Base-by-base conservation (phyloP, 2,888 invertebrate species). In the Aplocera efformata region DNA sequence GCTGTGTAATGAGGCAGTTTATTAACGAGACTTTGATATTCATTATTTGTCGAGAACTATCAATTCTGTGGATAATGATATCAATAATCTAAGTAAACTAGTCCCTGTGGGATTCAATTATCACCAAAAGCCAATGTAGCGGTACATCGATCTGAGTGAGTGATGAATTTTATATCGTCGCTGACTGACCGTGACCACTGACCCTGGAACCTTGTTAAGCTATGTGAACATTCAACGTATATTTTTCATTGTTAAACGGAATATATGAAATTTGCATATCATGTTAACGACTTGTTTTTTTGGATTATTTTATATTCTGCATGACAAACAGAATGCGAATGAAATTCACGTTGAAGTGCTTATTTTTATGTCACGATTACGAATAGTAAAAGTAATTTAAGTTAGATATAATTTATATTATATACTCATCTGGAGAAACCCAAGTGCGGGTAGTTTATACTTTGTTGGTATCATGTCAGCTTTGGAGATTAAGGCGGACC, bases 261-360 rank as follows among this genome's bases (percentile, higher is more conserved):
- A 45, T 44, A 41, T 49, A 42, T 37, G 41, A 41, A 34, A 36
- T 45, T 40, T 45, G 36, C 32, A 40, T 45, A 37, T 40, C 28
- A 35, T 38, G 43, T 27, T 31, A 30, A 26, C 8, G 30, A 29
- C 10, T 28, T 26, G 17, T 32, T 44, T 50, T 46, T 41, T n/a
- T n/a, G n/a, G n/a, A n/a, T n/a, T 38, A 43, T 40, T 31, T 24
- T 25, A 44, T 48, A 35, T 42, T 37, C 40, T 28, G 42, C 32
- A 42, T 40, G 42, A 42, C 41, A 46, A 48, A 42, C 32, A 7
- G 42, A 48, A 50, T 48, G 50, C 35, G 42, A 36, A 36, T 23
- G 27, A 47, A 51, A 54, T 54, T 43, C 35, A 36, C 27, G 47
- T 47, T 34, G 47, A 43, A 39, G 30, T 48, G 35, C 24, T 33